Base-by-base conservation (phyloP, 1,140 invertebrate species). In the Paralvinella palmiformis region DNA sequence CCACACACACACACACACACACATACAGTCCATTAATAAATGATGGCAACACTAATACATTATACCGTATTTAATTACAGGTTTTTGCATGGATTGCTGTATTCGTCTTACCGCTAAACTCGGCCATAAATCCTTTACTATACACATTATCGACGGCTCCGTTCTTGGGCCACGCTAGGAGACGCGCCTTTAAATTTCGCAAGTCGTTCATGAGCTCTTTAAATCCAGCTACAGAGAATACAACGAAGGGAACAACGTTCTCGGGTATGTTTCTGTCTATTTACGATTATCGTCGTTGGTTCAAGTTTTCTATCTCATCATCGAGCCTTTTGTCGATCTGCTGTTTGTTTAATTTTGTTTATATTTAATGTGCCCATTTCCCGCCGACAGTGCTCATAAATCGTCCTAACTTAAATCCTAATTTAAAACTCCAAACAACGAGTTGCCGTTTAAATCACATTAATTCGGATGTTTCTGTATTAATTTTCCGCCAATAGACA, bases 81-180 rank as follows among this genome's bases (percentile, higher is more conserved):
- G 55, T 36, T 36, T 86, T 88, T 70, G 87, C 87, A 10, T 90
- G 88, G 87, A 77, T 91, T 1, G 86, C 89, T 0, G 85, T 91
- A 5, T 89, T 91, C 64, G 83, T 91, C 45, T 71, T 91, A 7
- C 90, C 90, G 0, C 82, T 91, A 0, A 91, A 91, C 75, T 88
- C 88, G 0, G 88, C 89, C 0, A 79, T 90, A 0, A 91, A 91
- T 78, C 89, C 89, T 1, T 73, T 91, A 1, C 78, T 91, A 0
- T 91, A 91, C 71, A 91, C 89, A 5, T 88, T 91, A 58, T 89
- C 89, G 0, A 88, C 88, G 7, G 55, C 55, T 4, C 13, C 7
- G 27, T 57, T 57, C 20, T 27, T 57, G 55, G 24, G 55, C 5
- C 48, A 29, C 2, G 48, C 24, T 22, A 52, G 31, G 48, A 52